These are phyloP conservation scores for Hanleya hanleyi DNA, from an alignment of 2,888 invertebrate genomes.

Conservation along the genomic window DNA sequence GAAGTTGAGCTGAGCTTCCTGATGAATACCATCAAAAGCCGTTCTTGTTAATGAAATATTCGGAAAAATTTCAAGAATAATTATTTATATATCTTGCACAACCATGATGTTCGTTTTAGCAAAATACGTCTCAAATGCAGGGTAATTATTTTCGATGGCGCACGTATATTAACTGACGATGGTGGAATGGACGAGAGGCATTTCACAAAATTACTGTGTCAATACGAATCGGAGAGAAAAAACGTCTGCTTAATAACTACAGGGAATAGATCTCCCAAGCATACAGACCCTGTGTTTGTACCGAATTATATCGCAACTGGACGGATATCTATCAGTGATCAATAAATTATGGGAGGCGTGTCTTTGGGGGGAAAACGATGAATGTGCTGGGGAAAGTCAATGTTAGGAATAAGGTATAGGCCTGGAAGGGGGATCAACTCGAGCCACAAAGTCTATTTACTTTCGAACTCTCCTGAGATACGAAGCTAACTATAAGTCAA, in stretches of 20 bases:
- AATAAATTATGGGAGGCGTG: conserved; percentile 10
- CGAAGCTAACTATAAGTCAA: background rate
- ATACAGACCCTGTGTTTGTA: background rate
- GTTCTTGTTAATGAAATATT: too few relatives aligned
- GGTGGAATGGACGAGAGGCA: too few relatives aligned
- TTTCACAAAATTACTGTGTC: too few relatives aligned
- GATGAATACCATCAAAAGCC: too few relatives aligned
- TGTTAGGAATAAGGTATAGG: background rate
- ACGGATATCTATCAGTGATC: background rate
- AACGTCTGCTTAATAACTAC: background rate
- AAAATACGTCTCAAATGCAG: too few relatives aligned
- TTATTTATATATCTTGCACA: too few relatives aligned
- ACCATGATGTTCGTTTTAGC: too few relatives aligned
- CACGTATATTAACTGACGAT: too few relatives aligned
- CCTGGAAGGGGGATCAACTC: background rate
- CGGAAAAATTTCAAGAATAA: too few relatives aligned
- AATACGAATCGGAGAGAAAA: too few relatives aligned
- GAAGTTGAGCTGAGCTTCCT: too few relatives aligned
- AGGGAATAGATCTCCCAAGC: background rate
- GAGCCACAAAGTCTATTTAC: background rate
- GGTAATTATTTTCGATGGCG: too few relatives aligned
- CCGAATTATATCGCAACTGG: background rate
- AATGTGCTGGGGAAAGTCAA: background rate
- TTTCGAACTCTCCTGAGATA: background rate
- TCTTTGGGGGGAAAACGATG: background rate